Base-by-base conservation (phyloP, 2,888 invertebrate genomes). In the Nomada ruficornis region DNA sequence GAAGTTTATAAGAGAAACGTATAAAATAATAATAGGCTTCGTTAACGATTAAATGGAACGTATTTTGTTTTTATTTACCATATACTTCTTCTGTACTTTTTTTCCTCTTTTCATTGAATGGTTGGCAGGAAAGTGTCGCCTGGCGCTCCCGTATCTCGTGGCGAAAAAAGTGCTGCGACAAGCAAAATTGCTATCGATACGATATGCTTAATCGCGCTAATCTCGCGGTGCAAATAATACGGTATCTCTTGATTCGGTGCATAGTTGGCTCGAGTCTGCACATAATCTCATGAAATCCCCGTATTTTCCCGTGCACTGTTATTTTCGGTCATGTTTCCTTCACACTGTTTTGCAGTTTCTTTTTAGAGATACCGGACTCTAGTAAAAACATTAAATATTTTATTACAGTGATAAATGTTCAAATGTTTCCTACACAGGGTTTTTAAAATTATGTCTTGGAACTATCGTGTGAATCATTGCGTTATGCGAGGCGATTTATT, bases 181-280 rank as follows among this genome's bases (percentile, higher is more conserved):
- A 85, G 86, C 84, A 72, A 80, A 68, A 81, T 77, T 83, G 84
- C 85, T 88, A 88, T 89, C 88, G 81, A 80, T 64, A 77, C 76
- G 71, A 75, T 83, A 84, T 80, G 86, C 83, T 85, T 86, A 90
- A 90, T 90, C 89, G 86, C 77, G 80, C 67, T 88, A 87, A 90
- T 90, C 89, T 88, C 75, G 72, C 72, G 82, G 54, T 44, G 73
- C 74, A 77, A 77, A 74, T 81, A 77, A 60, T 20, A 26, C 55
- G 55, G 76, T 78, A 85, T 81, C 73, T 80, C 73, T 63, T 44
- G 75, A 84, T 80, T 87, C 59, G 80, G 15, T 47, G 59, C 65
- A 75, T 55, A 64, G 60, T 47, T 26, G 5, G 29, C 60, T 59
- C 36, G 64, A 29, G 52, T 11, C 47, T 44, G 7, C 36, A 23